phyloP scores from a whole-genome alignment of 2,797 vertebrate species.

The Balearica regulorum region DNA sequence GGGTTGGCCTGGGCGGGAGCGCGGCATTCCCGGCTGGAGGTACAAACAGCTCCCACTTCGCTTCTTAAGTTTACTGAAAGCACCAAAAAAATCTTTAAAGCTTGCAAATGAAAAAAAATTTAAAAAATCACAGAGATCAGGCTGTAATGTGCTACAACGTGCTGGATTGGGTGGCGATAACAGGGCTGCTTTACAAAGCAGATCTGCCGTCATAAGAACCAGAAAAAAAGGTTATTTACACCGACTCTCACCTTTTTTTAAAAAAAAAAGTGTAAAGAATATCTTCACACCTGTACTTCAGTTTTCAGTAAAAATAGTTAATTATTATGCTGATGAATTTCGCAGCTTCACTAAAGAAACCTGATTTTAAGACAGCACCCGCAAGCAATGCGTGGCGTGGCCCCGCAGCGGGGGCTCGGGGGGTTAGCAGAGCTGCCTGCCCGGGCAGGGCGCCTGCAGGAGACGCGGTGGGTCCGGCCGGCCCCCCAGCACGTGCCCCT shows the following conservation, averaged over 20 bases:
- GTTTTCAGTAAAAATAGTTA: constrained; percentile 27
- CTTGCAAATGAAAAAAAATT: neutral
- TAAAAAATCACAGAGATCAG: neutral
- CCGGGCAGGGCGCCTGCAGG: neutral
- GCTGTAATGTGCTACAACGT: neutral
- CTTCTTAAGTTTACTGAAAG: neutral
- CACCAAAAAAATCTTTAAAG: neutral
- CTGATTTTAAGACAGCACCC: fast-evolving
- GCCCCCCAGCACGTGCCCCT: neutral
- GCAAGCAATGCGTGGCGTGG: fast-evolving
- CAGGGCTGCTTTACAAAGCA: neutral
- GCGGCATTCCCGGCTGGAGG: neutral
- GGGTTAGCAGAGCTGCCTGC: neutral
- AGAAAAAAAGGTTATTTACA: constrained; percentile 51
- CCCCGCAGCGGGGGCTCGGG: fast-evolving
- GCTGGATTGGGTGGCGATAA: neutral
- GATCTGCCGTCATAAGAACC: neutral
- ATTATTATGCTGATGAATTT: constrained; percentile 38
- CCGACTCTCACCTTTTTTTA: neutral
- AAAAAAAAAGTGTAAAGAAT: neutral
- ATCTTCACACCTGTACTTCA: neutral
- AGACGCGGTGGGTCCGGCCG: fast-evolving
- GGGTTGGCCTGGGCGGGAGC: neutral
- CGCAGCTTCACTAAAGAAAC: neutral
- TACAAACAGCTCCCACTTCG: neutral